Conservation (phyloP, 1,140 invertebrate species). For the Drosophila insularis region DNA sequence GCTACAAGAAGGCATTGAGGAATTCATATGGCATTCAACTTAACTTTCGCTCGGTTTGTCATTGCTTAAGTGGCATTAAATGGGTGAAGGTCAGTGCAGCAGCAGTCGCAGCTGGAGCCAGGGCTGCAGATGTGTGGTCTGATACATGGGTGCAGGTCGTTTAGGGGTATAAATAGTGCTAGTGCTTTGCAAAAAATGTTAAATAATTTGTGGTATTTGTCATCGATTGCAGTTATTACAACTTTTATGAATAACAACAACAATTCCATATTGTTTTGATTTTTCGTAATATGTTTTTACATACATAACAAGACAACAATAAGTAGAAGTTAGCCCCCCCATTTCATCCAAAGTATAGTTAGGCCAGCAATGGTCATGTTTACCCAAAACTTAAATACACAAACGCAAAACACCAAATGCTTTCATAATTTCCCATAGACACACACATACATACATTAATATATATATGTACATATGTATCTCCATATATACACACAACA, state of each 20-base stretch:
- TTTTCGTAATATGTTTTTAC: conserved; percentile 1
- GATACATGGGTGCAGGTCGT: background rate
- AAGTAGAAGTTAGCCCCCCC: conserved; percentile 64
- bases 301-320: conserved; percentile 13
- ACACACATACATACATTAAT: conserved; percentile 27
- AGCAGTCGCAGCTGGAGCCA: conserved; percentile 19
- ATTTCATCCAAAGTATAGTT: conserved; percentile 4
- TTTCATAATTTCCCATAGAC: conserved; percentile 66
- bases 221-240: background rate
- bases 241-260: background rate
- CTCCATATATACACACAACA: conserved; percentile 31
- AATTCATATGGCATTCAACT: conserved; percentile 53
- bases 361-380: conserved; percentile 44
- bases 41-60: conserved; percentile 57
- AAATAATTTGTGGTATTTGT: no score
- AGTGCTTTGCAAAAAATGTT: background rate
- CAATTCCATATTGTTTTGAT: conserved; percentile 3
- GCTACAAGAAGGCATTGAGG: background rate
- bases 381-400: conserved; percentile 58
- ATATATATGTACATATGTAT: conserved; percentile 2
- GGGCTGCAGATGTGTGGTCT: conserved; percentile 13
- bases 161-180: background rate
- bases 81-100: conserved; percentile 68
- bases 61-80: conserved; percentile 59
- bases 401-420: conserved; percentile 46